These are phyloP conservation scores for Drymodes brunneopygia DNA, from an alignment of 2,113 vertebrate species.

Conservation along the genomic window DNA sequence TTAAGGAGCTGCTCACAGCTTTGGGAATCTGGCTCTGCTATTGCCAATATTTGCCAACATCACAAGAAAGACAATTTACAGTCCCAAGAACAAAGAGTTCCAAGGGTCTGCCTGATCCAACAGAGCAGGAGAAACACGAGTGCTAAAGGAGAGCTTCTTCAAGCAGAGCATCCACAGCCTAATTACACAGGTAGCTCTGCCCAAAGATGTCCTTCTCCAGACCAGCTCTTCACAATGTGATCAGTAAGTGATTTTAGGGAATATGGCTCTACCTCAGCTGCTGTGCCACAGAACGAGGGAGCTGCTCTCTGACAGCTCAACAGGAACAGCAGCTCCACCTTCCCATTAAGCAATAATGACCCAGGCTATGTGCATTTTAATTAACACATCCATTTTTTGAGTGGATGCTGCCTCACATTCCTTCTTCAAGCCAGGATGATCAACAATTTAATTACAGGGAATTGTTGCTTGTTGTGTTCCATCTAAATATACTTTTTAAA, in stretches of 20 bases:
- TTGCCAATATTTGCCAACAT: background rate
- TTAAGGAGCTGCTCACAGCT: accelerated
- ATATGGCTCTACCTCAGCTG: background rate
- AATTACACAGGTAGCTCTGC: background rate
- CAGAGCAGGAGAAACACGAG: background rate
- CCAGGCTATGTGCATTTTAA: background rate
- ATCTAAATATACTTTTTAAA: background rate
- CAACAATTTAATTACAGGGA: background rate
- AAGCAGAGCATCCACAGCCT: accelerated
- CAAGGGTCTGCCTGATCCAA: background rate
- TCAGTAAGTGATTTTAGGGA: background rate
- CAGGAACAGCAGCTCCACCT: background rate
- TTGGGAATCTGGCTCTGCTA: background rate
- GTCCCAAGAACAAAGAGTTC: background rate
- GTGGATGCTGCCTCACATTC: background rate
- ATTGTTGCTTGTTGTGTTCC: background rate
- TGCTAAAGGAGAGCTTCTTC: background rate
- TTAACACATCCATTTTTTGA: background rate
- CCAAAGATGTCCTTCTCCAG: background rate
- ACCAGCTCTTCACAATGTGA: accelerated
- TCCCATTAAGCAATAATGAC: background rate
- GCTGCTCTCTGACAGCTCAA: background rate
- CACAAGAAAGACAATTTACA: background rate
- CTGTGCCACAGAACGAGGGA: background rate
- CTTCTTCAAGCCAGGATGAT: background rate